Evolutionary conservation across 1,140 invertebrate genomes (phyloP).

Genomic region (Microplitis mediator): DNA sequence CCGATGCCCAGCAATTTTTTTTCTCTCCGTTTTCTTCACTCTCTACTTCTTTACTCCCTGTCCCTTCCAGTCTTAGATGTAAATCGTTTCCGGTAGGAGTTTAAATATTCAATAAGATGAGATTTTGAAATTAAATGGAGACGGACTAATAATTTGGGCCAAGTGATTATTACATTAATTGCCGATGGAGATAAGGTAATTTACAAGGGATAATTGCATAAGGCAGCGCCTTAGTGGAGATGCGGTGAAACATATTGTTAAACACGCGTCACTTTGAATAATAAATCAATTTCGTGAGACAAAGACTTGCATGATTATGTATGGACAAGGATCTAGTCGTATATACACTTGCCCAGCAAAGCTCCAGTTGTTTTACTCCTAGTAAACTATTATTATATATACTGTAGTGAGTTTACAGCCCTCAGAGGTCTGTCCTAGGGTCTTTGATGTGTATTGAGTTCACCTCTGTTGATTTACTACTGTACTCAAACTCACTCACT

Average conservation of each 20-base stretch:
- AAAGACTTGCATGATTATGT: constrained; percentile 62
- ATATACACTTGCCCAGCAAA: not conserved
- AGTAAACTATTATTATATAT: not conserved
- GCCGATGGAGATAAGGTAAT: not conserved
- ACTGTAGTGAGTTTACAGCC: not conserved
- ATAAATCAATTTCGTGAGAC: constrained; percentile 63
- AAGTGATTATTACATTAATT: too few relatives aligned
- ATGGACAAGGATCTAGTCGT: constrained; percentile 50
- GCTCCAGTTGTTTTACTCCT: too few relatives aligned
- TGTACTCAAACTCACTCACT: too few relatives aligned
- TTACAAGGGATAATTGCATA: constrained; percentile 1
- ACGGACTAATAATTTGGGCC: too few relatives aligned
- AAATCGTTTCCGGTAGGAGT: too few relatives aligned
- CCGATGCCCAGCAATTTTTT: too few relatives aligned
- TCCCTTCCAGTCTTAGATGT: too few relatives aligned
- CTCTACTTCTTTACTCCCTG: too few relatives aligned
- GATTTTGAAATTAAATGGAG: too few relatives aligned
- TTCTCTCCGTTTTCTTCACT: too few relatives aligned
- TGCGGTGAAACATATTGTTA: constrained; percentile 62
- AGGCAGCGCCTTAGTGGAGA: not conserved
- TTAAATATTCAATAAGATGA: too few relatives aligned
- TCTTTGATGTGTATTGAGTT: constrained; percentile 38
- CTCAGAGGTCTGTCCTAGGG: constrained; percentile 16
- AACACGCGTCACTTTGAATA: constrained; percentile 63
- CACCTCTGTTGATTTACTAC: constrained; percentile 21